Base-by-base conservation (phyloP, 2,797 vertebrate species). In the Dendrocincla fuliginosa region DNA sequence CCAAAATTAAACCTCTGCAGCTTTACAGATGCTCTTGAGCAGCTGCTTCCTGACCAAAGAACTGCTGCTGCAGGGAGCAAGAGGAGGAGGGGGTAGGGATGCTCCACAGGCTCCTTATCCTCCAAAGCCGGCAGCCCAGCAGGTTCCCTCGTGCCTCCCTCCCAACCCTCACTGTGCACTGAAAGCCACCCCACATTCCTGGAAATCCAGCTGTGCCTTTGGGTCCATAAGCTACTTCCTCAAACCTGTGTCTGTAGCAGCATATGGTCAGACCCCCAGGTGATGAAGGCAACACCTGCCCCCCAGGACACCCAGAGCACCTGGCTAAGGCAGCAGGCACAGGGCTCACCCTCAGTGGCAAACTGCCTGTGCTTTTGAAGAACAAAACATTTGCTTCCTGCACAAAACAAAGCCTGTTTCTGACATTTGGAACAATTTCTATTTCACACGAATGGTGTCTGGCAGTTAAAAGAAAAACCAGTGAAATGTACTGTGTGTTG, bases 351-450 rank as follows among this genome's bases (percentile, higher is more conserved):
- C 32, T 3, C 1, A 0, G 37, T 4, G 49, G 59, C 74, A 78
- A 41, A 3, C 1, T 7, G 75, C 25, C 67, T 13, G 13, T 60
- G 44, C 76, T 92, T 91, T 73, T 71, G 94, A 70, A 67, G 47
- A 57, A 76, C 76, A 84, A 84, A 90, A 44, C 52, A 19, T n/a
- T 80, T 33, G n/a, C 64, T 60, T 50, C 84, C 86, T 82, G 70
- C 79, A 47, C 93, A 53, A 73, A 79, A 93, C 65, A 65, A 86
- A 93, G 87, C 76, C 19, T 13, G 46, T 53, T 71, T 80, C 61
- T 94, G 96, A 90, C 96, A 95, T 90, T 93, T 90, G 92, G 87
- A 95, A 89, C 53, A 27, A 67, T 80, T 95, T 89, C 6, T 6
- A 50, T 92, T 95, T 95, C 93, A 92, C 83, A 71, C 19, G 2